These are phyloP conservation scores for Acridotheres tristis DNA, from an alignment of 2,797 vertebrate genomes.

Conservation along the genomic window DNA sequence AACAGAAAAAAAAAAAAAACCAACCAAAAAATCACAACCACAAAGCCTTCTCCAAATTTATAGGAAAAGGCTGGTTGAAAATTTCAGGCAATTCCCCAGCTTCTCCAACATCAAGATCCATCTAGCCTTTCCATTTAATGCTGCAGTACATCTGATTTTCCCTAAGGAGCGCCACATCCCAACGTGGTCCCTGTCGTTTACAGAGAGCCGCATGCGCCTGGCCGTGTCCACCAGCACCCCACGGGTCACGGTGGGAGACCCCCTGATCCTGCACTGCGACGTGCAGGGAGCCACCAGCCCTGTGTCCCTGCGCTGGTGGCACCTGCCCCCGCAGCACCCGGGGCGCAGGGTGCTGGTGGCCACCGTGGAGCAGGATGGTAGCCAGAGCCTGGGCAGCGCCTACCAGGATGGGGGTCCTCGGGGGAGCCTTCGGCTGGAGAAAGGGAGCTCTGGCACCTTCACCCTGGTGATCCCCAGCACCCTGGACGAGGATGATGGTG, in stretches of 20 bases:
- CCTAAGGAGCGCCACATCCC: not conserved
- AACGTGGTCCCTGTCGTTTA: not conserved
- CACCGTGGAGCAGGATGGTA: conserved; percentile 76
- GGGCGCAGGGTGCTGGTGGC: conserved; percentile 58
- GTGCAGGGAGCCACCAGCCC: conserved; percentile 63
- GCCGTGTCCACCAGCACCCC: conserved; percentile 12
- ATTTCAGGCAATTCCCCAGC: not conserved
- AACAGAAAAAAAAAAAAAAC: not conserved
- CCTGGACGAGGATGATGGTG: conserved; percentile 68
- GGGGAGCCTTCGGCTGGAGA: conserved; percentile 77
- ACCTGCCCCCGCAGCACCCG: not conserved
- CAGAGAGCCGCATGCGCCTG: conserved; percentile 78
- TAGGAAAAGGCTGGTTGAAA: not conserved
- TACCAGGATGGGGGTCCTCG: conserved; percentile 66
- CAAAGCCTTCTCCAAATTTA: not conserved
- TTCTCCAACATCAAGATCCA: not conserved
- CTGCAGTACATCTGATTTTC: not conserved
- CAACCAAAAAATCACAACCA: rapidly evolving
- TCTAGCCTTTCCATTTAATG: not conserved
- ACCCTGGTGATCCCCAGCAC: conserved; percentile 80
- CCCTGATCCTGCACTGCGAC: conserved; percentile 75
- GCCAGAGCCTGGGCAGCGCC: conserved; percentile 66
- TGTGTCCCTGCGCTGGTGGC: conserved; percentile 84
- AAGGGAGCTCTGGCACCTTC: conserved; percentile 70
- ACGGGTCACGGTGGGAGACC: conserved; percentile 69